phyloP scores from a whole-genome alignment of 2,888 invertebrate species.

The Malthinus flaveolus region DNA sequence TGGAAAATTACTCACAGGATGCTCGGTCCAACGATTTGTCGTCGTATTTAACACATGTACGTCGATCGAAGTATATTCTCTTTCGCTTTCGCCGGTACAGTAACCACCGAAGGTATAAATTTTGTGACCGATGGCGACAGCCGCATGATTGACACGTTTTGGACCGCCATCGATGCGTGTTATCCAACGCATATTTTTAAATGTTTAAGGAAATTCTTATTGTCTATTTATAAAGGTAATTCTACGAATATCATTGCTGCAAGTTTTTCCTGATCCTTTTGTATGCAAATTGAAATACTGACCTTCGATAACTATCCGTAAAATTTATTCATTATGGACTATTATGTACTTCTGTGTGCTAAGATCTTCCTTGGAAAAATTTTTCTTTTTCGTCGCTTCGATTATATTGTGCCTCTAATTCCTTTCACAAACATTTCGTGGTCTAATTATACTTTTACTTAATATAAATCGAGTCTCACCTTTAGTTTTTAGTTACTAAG shows the following conservation, averaged over 20 bases:
- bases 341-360: background rate
- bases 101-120: conserved; percentile 94
- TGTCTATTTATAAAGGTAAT: background rate
- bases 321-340: background rate
- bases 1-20: conserved; percentile 58
- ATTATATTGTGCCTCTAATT: no score
- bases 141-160: conserved; percentile 89
- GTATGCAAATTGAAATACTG: conserved; percentile 4
- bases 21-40: conserved; percentile 64
- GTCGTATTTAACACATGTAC: conserved; percentile 82
- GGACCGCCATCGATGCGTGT: conserved; percentile 89
- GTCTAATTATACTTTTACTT: no score
- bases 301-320: conserved; percentile 3
- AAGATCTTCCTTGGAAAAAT: conserved; percentile 1
- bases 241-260: background rate
- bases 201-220: background rate
- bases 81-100: conserved; percentile 82
- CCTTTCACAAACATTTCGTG: no score
- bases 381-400: background rate
- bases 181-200: conserved; percentile 75
- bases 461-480: no score
- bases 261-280: background rate
- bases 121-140: conserved; percentile 74
- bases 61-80: conserved; percentile 77
- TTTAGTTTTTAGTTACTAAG: no score